Conservation (phyloP, 53 echinoderm and acorn worm species). For the Patiria pectinifera region DNA sequence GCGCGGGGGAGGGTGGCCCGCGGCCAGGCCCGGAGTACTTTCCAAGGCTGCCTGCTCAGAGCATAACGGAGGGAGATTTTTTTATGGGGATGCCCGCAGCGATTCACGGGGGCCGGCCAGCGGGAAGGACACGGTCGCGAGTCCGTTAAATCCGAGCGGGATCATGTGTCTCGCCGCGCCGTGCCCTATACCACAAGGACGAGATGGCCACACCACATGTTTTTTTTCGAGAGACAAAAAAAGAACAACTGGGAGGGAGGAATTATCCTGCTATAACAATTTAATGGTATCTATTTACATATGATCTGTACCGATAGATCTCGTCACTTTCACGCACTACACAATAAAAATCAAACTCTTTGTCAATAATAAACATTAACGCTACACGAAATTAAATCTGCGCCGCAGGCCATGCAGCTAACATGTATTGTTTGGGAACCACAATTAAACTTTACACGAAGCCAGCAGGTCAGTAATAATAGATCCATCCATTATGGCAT, state of each 20-base stretch:
- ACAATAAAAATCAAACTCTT: not conserved
- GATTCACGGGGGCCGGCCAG: slow-evolving; percentile 5
- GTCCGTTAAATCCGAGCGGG: slow-evolving; percentile 29
- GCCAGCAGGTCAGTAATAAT: not conserved
- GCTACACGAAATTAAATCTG: not conserved
- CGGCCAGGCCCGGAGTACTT: not conserved
- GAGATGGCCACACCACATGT: slow-evolving; percentile 45
- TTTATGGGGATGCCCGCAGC: slow-evolving; percentile 45
- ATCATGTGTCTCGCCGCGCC: slow-evolving; percentile 40
- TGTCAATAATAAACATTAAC: slow-evolving; percentile 41
- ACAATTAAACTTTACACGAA: slow-evolving; percentile 18
- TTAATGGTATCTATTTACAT: slow-evolving; percentile 8
- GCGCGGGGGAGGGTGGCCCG: not conserved
- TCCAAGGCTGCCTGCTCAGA: not conserved
- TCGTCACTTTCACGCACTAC: not conserved
- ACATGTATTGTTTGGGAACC: not conserved
- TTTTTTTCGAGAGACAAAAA: slow-evolving; percentile 31
- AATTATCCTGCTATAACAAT: slow-evolving; percentile 49
- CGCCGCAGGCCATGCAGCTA: not conserved
- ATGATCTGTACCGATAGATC: not conserved
- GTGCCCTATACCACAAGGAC: not conserved
- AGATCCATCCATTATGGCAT: slow-evolving; percentile 1
- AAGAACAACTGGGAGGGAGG: not conserved
- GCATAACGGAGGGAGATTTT: not conserved
- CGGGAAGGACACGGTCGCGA: slow-evolving; percentile 4